Base-by-base conservation (phyloP, 2,888 invertebrate species). In the Clusia tigrina region DNA sequence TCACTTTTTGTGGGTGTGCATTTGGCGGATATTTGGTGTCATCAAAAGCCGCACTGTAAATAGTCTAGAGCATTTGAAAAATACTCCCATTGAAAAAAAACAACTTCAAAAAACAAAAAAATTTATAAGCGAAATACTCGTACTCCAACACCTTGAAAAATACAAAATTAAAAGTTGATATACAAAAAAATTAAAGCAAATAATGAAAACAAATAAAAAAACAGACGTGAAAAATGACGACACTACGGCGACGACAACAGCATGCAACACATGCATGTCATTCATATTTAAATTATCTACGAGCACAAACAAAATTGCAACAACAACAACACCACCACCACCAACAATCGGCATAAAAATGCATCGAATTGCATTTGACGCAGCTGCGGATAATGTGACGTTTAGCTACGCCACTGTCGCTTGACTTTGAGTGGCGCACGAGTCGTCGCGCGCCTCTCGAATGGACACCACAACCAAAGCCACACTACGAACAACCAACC, bases 1-100 rank as follows among this genome's bases (percentile, higher is more conserved):
- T 78, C 78, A 79, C 71, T 70, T 67, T 55, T 65, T 64, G 56
- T 66, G 56, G 64, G 58, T 62, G 59, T 59, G 59, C 59, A 59
- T 59, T 52, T 59, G 48, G n/a, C 54, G 54, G 58, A 63, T 63
- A 59, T 63, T 63, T 51, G 42, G 62, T 57, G 57, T 62, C 62
- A 61, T 61, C 61, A 24, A 32, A n/a, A 42, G 57, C 23, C 20
- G 56, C n/a, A 15, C 12, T 24, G 48, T 48, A 9, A 17, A 56
- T 38, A 56, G 46, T n/a, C n/a, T n/a, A n/a, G n/a, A n/a, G n/a
- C n/a, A n/a, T n/a, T n/a, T n/a, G n/a, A n/a, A n/a, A n/a, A n/a
- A n/a, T n/a, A n/a, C n/a, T n/a, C 42, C 24, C 17, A 54, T 54
- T 54, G 23, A 26, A 54, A 17, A 54, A 54, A 23, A 54, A 54